These are phyloP conservation scores for Pissodes strobi DNA, from an alignment of 1,140 invertebrate species.

Conservation along the genomic window DNA sequence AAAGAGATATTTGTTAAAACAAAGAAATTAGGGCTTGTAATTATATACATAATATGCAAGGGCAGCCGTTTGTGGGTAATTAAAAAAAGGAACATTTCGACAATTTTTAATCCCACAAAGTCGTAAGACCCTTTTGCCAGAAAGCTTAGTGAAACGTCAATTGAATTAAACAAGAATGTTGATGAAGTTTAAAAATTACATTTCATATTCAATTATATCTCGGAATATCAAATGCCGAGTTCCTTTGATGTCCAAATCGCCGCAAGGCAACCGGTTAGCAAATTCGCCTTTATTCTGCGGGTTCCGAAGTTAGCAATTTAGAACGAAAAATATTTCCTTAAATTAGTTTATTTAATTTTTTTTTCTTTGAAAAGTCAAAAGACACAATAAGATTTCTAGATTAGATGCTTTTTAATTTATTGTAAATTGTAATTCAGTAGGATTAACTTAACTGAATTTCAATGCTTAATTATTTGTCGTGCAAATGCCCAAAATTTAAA, in stretches of 20 bases:
- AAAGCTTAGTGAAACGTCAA: constrained; percentile 33
- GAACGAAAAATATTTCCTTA: constrained; percentile 29
- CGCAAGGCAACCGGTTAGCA: constrained; percentile 14
- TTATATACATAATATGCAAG: too few species aligned
- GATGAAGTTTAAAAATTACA: constrained; percentile 40
- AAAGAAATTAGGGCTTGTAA: too few species aligned
- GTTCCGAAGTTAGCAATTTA: constrained; percentile 29
- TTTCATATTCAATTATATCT: constrained; percentile 39
- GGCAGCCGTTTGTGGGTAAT: too few species aligned
- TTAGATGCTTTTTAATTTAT: too few species aligned
- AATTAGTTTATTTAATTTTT: constrained; percentile 17
- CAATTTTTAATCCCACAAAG: background rate
- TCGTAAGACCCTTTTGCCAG: constrained; percentile 1
- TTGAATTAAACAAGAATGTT: constrained; percentile 35
- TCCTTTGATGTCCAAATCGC: constrained; percentile 34
- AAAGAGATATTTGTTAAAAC: too few species aligned
- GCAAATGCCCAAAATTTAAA: too few species aligned
- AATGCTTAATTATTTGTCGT: too few species aligned
- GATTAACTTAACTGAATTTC: too few species aligned
- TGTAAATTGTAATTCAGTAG: too few species aligned
- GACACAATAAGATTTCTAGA: too few species aligned
- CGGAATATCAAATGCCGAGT: constrained; percentile 34
- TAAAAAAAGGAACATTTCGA: background rate
- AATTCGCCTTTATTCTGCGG: constrained; percentile 30
- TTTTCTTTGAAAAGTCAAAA: constrained; percentile 9